These are phyloP conservation scores for Coelopa frigida DNA, from an alignment of 1,140 invertebrate genomes.

Conservation along the genomic window DNA sequence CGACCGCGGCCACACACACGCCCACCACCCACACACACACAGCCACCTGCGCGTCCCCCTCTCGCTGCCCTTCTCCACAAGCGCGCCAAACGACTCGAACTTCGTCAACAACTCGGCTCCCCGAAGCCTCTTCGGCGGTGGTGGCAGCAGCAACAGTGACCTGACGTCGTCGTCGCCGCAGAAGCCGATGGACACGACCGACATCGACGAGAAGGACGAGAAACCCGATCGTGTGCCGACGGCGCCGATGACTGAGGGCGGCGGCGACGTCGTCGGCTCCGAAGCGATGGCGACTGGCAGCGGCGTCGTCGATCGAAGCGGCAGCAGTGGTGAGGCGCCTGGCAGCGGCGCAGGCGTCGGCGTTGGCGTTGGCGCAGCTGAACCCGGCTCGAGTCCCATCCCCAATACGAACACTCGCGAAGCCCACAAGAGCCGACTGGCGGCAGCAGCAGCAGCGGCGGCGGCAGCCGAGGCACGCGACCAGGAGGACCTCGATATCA, in stretches of 20 bases:
- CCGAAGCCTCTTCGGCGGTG: slow-evolving; percentile 18
- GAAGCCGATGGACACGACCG: slow-evolving; percentile 39
- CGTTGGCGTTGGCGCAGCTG: slow-evolving; percentile 11
- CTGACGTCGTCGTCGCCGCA: slow-evolving; percentile 34
- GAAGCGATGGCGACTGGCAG: slow-evolving; percentile 11
- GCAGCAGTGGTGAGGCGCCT: slow-evolving; percentile 11
- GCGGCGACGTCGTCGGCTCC: slow-evolving; percentile 12
- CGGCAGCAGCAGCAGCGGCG: slow-evolving; percentile 16
- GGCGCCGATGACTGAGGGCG: slow-evolving; percentile 17
- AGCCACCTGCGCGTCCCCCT: slow-evolving; percentile 27
- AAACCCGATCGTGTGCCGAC: slow-evolving; percentile 28
- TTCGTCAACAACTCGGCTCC: slow-evolving; percentile 7
- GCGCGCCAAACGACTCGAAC: slow-evolving; percentile 9
- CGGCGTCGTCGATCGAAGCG: slow-evolving; percentile 1
- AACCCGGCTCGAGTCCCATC: slow-evolving; percentile 40
- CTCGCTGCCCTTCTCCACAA: slow-evolving; percentile 22
- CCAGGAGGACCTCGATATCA: slow-evolving; percentile 31
- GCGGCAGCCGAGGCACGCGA: slow-evolving; percentile 9
- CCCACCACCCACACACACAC: no score
- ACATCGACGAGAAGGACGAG: slow-evolving; percentile 37
- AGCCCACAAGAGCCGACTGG: slow-evolving; percentile 36
- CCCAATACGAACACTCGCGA: slow-evolving; percentile 40
- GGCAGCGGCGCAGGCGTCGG: slow-evolving; percentile 13
- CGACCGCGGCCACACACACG: slow-evolving; percentile 6
- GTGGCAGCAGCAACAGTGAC: slow-evolving; percentile 38